Percentiles rank a stretch among this genome's conserved stretches.
Evolutionary conservation across 2,797 vertebrate genomes (phyloP).

Genomic region (Jordanella pulchra): DNA sequence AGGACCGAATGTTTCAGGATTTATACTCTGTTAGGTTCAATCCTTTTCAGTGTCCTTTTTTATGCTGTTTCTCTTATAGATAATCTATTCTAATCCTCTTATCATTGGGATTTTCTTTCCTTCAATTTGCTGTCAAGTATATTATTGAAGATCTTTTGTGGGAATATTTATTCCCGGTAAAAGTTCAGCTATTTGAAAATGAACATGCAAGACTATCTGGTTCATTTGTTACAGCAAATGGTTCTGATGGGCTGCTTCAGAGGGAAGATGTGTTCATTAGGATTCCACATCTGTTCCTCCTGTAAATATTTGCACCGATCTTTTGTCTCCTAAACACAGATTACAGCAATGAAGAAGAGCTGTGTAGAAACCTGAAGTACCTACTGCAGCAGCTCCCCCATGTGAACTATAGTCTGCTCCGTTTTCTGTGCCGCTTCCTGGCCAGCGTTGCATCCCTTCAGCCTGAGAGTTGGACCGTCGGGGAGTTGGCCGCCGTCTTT

Average conservation of each 20-base stretch:
- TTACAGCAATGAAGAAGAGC: slow-evolving; percentile 92
- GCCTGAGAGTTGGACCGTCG: slow-evolving; percentile 92
- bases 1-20: slow-evolving; percentile 7
- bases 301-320: not conserved
- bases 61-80: slow-evolving; percentile 20
- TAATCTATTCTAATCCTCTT: slow-evolving; percentile 57
- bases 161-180: slow-evolving; percentile 11
- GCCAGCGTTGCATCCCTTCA: slow-evolving; percentile 93
- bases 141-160: slow-evolving; percentile 27
- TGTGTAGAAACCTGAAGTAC: slow-evolving; percentile 93
- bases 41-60: slow-evolving; percentile 20
- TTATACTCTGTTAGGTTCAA: slow-evolving; percentile 8
- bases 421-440: slow-evolving; percentile 96
- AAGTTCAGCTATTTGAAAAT: slow-evolving; percentile 6
- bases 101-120: slow-evolving; percentile 19
- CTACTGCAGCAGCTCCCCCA: slow-evolving; percentile 96
- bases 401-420: slow-evolving; percentile 94
- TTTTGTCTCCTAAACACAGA: slow-evolving; percentile 69
- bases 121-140: slow-evolving; percentile 29
- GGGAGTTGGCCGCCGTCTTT: slow-evolving; percentile 93
- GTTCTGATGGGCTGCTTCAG: not conserved
- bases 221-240: not conserved
- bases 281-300: not conserved
- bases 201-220: not conserved
- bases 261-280: not conserved